phyloP scores from a whole-genome alignment of 2,113 vertebrate species.

The Melospiza georgiana region DNA sequence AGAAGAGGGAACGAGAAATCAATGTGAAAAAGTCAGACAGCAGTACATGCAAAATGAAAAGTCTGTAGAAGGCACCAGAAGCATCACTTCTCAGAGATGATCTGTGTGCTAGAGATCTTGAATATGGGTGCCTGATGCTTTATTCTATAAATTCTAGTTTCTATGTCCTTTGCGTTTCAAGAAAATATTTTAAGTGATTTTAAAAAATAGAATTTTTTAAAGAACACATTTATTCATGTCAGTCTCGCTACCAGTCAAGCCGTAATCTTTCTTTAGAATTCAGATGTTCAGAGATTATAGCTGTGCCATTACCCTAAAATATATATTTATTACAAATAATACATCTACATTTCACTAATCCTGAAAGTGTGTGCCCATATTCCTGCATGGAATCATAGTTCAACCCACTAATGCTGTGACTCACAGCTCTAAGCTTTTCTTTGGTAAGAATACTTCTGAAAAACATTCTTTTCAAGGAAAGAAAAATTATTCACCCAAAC shows the following conservation, averaged over 20 bases:
- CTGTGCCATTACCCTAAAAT: neutral
- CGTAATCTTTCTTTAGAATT: constrained; percentile 25
- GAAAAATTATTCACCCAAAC: constrained; percentile 10
- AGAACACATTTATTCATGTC: constrained; percentile 5
- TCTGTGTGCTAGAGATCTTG: neutral
- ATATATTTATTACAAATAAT: constrained; percentile 21
- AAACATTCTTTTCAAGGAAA: neutral
- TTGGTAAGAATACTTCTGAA: neutral
- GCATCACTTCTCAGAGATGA: neutral
- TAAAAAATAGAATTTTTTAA: neutral
- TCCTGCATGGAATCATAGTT: neutral
- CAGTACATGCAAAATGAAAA: neutral
- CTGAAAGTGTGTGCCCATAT: neutral
- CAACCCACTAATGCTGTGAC: constrained; percentile 4
- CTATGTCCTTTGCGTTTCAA: neutral
- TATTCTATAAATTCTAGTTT: neutral
- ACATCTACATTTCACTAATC: neutral
- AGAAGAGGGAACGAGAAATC: neutral
- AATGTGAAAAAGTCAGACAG: neutral
- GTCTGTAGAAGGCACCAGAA: neutral
- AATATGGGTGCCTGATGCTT: neutral
- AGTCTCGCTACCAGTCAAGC: neutral
- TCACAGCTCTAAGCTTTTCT: neutral
- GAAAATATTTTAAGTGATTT: neutral
- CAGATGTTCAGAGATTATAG: constrained; percentile 31